These are phyloP conservation scores for Himalopsyche japonica DNA, from an alignment of 2,888 invertebrate species.

Conservation along the genomic window DNA sequence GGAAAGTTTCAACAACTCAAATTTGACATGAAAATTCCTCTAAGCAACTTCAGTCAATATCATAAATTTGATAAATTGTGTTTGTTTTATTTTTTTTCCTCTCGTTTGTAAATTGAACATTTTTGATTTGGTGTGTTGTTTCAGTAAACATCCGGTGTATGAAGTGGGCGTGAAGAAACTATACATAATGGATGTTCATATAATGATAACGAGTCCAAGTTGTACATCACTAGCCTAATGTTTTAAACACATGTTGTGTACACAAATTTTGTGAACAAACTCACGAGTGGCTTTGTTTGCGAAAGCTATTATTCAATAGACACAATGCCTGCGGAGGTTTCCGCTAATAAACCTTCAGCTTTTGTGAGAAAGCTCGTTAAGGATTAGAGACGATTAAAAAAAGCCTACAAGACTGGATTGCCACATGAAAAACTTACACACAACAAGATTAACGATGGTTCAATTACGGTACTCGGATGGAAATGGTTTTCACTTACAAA, in stretches of 20 bases:
- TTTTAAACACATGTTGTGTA: not conserved
- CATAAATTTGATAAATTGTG: no score
- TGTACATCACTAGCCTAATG: not conserved
- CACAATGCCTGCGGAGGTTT: not conserved
- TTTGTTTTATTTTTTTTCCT: no score
- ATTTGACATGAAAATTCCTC: no score
- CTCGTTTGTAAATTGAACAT: no score
- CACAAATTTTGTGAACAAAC: not conserved
- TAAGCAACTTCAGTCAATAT: no score
- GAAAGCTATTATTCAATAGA: not conserved
- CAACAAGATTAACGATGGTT: not conserved
- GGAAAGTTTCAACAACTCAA: no score
- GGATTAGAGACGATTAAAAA: not conserved
- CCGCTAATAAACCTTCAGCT: not conserved
- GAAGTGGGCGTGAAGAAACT: no score
- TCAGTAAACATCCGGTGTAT: no score
- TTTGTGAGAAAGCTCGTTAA: not conserved
- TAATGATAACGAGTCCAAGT: no score
- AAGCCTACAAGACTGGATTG: not conserved
- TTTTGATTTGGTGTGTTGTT: no score
- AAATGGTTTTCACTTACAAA: not conserved
- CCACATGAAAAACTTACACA: not conserved
- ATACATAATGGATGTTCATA: no score
- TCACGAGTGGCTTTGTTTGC: not conserved
- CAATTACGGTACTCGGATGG: not conserved